Percentiles rank a stretch among this genome's conserved stretches.
Evolutionary conservation across 2,888 invertebrate species (phyloP).

Genomic region (Papilio protenor): DNA sequence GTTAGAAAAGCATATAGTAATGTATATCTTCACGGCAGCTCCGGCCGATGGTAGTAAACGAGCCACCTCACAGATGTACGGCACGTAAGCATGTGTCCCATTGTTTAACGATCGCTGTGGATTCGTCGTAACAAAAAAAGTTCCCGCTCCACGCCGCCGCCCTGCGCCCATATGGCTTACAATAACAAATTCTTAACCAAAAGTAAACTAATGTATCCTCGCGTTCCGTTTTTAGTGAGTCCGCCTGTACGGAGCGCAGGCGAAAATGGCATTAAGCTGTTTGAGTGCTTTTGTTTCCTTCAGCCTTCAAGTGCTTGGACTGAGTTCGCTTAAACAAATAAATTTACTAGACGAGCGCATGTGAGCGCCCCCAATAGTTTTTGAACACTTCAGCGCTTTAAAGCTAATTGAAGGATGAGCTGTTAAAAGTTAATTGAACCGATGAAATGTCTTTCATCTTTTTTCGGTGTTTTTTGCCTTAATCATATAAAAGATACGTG

Average conservation of each 20-base stretch:
- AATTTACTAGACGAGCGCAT: slow-evolving; percentile 47
- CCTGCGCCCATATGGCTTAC: slow-evolving; percentile 79
- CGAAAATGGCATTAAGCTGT: slow-evolving; percentile 68
- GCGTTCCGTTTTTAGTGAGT: slow-evolving; percentile 65
- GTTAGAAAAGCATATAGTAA: not conserved
- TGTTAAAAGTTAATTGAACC: slow-evolving; percentile 9
- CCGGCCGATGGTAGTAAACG: slow-evolving; percentile 45
- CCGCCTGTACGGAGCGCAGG: slow-evolving; percentile 53
- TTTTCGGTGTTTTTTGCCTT: not conserved
- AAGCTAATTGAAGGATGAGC: slow-evolving; percentile 33
- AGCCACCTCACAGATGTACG: slow-evolving; percentile 66
- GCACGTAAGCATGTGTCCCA: slow-evolving; percentile 73
- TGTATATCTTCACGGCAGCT: slow-evolving; percentile 40
- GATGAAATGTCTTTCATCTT: slow-evolving; percentile 21
- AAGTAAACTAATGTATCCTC: slow-evolving; percentile 78
- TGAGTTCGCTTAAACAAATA: slow-evolving; percentile 55
- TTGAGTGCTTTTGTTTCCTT: slow-evolving; percentile 63
- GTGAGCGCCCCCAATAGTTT: slow-evolving; percentile 30
- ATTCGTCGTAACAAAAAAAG: slow-evolving; percentile 76
- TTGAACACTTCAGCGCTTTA: slow-evolving; percentile 27
- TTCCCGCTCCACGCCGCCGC: slow-evolving; percentile 60
- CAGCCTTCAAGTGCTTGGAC: slow-evolving; percentile 57
- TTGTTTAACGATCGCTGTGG: slow-evolving; percentile 76
- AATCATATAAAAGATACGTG: not conserved
- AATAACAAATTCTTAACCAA: slow-evolving; percentile 82